These are phyloP conservation scores for Wiebesia pumilae DNA, from an alignment of 1,140 invertebrate species.

Conservation along the genomic window DNA sequence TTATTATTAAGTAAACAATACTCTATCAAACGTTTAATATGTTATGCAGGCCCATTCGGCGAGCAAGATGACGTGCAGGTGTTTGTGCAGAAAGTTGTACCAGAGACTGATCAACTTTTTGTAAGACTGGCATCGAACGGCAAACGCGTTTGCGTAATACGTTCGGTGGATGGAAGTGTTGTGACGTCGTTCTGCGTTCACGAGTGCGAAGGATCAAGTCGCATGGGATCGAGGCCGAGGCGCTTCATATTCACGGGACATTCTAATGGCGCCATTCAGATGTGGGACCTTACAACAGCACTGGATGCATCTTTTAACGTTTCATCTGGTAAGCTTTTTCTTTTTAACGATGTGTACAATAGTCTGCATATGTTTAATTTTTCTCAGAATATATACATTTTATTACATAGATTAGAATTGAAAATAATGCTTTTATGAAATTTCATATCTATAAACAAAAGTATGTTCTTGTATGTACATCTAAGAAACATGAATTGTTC, in stretches of 20 bases:
- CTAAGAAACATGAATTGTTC: too few species aligned
- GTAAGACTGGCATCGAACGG: slow-evolving; percentile 96
- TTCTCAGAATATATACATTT: neutral
- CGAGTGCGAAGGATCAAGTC: slow-evolving; percentile 95
- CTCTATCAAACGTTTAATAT: neutral
- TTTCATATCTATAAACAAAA: too few species aligned
- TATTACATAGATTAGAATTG: neutral
- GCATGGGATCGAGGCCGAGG: slow-evolving; percentile 92
- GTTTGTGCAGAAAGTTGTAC: slow-evolving; percentile 98
- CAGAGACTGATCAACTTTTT: slow-evolving; percentile 95
- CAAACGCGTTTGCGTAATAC: slow-evolving; percentile 95
- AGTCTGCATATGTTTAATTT: neutral
- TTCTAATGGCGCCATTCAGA: slow-evolving; percentile 94
- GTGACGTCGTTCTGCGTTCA: slow-evolving; percentile 97
- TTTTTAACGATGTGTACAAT: too few species aligned
- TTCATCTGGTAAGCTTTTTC: slow-evolving; percentile 75
- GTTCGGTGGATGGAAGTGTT: slow-evolving; percentile 94
- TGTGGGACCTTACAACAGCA: slow-evolving; percentile 98
- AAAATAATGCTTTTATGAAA: too few species aligned
- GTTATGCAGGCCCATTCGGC: slow-evolving; percentile 90
- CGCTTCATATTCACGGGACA: slow-evolving; percentile 97
- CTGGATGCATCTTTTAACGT: slow-evolving; percentile 86
- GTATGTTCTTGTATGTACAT: too few species aligned
- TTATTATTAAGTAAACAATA: neutral
- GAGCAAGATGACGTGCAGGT: slow-evolving; percentile 98